These are phyloP conservation scores for Ophion ellenae DNA, from an alignment of 2,888 invertebrate species.

Conservation along the genomic window DNA sequence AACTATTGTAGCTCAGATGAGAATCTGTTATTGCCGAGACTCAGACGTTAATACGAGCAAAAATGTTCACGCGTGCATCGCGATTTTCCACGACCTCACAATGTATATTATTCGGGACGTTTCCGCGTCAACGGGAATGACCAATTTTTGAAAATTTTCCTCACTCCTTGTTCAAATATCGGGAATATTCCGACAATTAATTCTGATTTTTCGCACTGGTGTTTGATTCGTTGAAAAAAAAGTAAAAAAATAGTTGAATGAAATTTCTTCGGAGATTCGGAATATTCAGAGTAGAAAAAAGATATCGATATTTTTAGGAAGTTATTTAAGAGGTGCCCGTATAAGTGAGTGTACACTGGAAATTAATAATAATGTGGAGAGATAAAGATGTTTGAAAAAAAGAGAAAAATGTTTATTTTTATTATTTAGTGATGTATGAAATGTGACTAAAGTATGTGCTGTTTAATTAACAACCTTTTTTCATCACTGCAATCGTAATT, in stretches of 20 bases:
- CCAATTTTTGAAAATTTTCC: not conserved
- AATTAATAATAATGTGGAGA: not conserved
- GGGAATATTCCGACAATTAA: not conserved
- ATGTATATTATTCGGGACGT: not conserved
- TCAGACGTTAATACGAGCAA: constrained; percentile 71
- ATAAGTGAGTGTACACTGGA: not conserved
- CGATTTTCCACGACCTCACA: constrained; percentile 28
- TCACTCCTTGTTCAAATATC: not conserved
- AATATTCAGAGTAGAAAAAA: not conserved
- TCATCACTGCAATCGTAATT: too few species aligned
- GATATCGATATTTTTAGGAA: not conserved
- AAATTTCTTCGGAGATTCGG: too few species aligned
- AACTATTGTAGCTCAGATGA: constrained; percentile 83
- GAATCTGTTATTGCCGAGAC: constrained; percentile 80
- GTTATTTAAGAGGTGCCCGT: too few species aligned
- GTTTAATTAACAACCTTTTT: too few species aligned
- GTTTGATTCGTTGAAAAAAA: not conserved
- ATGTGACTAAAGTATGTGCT: too few species aligned
- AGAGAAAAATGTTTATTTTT: too few species aligned
- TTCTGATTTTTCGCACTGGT: not conserved
- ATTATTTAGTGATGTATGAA: too few species aligned
- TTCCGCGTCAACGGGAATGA: not conserved
- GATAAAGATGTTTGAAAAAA: not conserved
- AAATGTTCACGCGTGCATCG: constrained; percentile 1
- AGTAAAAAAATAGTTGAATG: not conserved